Evolutionary conservation across 2,113 vertebrate species (phyloP).

Genomic region (Leptocoma aspasia): DNA sequence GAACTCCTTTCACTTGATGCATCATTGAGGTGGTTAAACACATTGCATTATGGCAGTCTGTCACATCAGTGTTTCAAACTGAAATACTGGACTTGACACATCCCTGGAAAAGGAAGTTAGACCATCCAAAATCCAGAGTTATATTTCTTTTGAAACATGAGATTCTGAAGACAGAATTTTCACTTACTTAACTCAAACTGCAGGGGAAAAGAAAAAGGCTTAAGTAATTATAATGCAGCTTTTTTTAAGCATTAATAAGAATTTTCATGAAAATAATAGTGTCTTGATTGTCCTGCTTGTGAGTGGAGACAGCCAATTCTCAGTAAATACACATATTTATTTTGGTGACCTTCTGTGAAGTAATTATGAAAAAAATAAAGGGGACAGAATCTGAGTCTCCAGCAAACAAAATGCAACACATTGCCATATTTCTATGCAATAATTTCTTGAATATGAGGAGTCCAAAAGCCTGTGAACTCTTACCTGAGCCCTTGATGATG

Average conservation of each 20-base stretch:
- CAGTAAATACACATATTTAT: neutral
- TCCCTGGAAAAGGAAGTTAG: slow-evolving; percentile 19
- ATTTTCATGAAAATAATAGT: neutral
- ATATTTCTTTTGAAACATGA: slow-evolving; percentile 40
- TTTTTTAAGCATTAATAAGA: neutral
- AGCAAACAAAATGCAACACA: neutral
- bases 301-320: neutral
- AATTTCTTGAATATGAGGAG: neutral
- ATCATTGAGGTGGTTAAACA: slow-evolving; percentile 40
- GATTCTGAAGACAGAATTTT: slow-evolving; percentile 20
- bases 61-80: slow-evolving; percentile 56
- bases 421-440: neutral
- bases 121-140: neutral
- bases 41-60: slow-evolving; percentile 54
- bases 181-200: neutral
- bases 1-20: slow-evolving; percentile 50
- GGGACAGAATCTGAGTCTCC: neutral
- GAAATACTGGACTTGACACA: slow-evolving; percentile 49
- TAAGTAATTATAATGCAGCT: neutral
- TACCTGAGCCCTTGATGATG: neutral
- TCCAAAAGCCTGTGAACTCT: neutral
- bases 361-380: neutral
- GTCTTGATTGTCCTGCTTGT: neutral
- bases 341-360: neutral
- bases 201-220: neutral